These are phyloP conservation scores for Lasioglossum albipes DNA, from an alignment of 1,140 invertebrate species.

Conservation along the genomic window DNA sequence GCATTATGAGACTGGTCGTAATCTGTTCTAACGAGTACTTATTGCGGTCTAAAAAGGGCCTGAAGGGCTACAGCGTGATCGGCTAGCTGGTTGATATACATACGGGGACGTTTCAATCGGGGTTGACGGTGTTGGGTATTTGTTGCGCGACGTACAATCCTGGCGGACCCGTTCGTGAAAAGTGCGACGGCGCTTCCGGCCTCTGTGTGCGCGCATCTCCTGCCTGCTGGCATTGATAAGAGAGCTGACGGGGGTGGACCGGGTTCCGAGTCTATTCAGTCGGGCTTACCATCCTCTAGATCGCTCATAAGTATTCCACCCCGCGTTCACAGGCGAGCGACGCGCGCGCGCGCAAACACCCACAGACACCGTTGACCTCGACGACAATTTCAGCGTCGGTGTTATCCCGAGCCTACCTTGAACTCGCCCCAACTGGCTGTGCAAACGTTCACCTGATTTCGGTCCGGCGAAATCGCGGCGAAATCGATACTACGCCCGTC, in stretches of 20 bases:
- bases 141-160: background rate
- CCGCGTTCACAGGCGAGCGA: background rate
- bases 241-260: background rate
- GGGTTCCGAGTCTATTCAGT: background rate
- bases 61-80: background rate
- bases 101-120: background rate
- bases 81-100: background rate
- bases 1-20: background rate
- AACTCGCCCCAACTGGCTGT: background rate
- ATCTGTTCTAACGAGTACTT: conserved; percentile 1
- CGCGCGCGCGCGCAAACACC: no score
- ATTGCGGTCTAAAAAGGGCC: background rate
- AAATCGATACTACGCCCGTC: background rate
- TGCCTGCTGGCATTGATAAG: background rate
- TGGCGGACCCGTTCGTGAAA: background rate
- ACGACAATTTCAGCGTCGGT: background rate
- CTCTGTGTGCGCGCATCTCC: background rate
- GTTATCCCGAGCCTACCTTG: background rate
- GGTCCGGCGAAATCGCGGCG: background rate
- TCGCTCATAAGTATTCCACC: background rate
- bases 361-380: background rate
- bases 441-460: conserved; percentile 3
- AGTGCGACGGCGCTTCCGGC: background rate
- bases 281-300: conserved; percentile 3
- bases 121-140: background rate